Evolutionary conservation across 2,888 invertebrate species (phyloP).

Genomic region (Drosophila histrio): DNA sequence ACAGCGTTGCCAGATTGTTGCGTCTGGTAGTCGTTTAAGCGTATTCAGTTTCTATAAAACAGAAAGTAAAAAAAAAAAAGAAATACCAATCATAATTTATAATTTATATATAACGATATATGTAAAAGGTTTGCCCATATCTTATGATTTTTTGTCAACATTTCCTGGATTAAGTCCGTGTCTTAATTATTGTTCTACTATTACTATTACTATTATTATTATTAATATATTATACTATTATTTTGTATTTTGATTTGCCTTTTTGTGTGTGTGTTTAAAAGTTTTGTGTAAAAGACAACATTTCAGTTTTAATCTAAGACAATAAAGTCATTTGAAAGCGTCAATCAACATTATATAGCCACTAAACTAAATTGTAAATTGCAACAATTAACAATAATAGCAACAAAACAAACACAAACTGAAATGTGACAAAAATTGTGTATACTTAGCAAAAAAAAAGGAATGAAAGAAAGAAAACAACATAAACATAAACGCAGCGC

Average conservation of each 20-base stretch:
- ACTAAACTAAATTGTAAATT: slow-evolving; percentile 45
- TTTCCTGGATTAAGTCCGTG: slow-evolving; percentile 12
- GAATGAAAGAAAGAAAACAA: background rate
- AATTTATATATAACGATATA: slow-evolving; percentile 26
- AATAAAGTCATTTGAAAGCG: slow-evolving; percentile 57
- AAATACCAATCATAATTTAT: slow-evolving; percentile 21
- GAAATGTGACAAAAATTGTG: slow-evolving; percentile 47
- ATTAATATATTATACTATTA: slow-evolving; percentile 20
- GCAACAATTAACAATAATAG: slow-evolving; percentile 44
- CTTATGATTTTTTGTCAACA: slow-evolving; percentile 21
- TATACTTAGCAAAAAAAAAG: slow-evolving; percentile 39
- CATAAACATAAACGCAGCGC: slow-evolving; percentile 29
- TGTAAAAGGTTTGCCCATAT: slow-evolving; percentile 10
- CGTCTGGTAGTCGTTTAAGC: background rate
- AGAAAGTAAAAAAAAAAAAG: slow-evolving; percentile 7
- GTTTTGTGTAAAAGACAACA: slow-evolving; percentile 56
- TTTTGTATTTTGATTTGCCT: slow-evolving; percentile 37
- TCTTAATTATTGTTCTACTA: slow-evolving; percentile 27
- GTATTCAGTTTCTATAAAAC: slow-evolving; percentile 24
- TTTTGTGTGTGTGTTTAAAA: slow-evolving; percentile 39
- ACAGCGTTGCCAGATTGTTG: slow-evolving; percentile 25
- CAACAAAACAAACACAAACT: slow-evolving; percentile 28
- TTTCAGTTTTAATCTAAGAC: slow-evolving; percentile 60
- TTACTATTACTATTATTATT: slow-evolving; percentile 15
- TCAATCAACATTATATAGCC: slow-evolving; percentile 36